Evolutionary conservation across 1,140 invertebrate species (phyloP), one percentile per base, ranked within the genome.

Genomic region (Manduca sexta): DNA sequence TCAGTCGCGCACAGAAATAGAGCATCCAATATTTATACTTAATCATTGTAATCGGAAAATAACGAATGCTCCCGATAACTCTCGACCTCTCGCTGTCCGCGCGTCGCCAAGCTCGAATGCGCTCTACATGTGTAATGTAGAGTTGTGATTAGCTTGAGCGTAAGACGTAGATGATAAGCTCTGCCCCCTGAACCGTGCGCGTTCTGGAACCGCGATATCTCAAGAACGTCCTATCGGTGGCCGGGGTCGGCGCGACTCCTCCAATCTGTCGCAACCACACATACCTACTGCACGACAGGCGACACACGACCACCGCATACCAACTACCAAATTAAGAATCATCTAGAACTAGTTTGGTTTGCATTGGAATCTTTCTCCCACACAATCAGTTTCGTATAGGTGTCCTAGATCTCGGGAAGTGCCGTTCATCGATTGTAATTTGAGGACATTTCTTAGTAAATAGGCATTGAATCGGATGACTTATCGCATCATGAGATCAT

Each of bases 11-110:
- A 60, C 57, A 60, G 48, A 60, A 60, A 56, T 60, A 56, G 54
- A 56, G 47, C 59, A 53, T 45, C 57, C 30, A 54, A 63, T 53
- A 64, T 60, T 52, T 55, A 59, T 56, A 55, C 51, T 47, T 52
- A 57, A 64, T 60, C 61, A 60, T 47, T 59, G 53, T 49, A 49
- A 64, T 64, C 56, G 54, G 61, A 64, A 64, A 64, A 64, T 64
- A 64, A 60, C 61, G 54, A 61, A 56, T 44, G 31, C 17, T 37
- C 8, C 37, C 43, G 59, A 61, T 61, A 61, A 50, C 53, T 35
- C 33, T 33, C 46, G 51, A 48, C 42, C 49, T 44, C 42, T 38
- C 21, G 13, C 37, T 26, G 48, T 37, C 34, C 29, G 17, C 14
- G 11, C 2, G 8, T 11, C 1, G 16, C 4, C 42, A 35, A 16